Evolutionary conservation across 1,140 invertebrate genomes (phyloP).

Genomic region (Tetramorium parvispinum): DNA sequence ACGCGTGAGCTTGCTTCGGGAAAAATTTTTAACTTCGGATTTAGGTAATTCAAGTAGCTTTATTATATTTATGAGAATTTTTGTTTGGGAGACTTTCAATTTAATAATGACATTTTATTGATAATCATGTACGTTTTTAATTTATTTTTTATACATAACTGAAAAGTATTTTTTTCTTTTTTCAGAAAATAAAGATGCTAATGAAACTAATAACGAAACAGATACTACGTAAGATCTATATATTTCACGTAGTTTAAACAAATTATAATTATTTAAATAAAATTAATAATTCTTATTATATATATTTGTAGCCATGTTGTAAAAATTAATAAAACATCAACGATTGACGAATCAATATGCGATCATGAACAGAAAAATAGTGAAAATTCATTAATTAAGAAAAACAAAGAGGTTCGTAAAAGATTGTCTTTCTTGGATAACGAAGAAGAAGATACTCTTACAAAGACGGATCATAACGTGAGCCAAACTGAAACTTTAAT

Average conservation of each 20-base stretch:
- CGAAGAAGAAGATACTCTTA: conserved; percentile 8
- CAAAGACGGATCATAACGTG: neutral
- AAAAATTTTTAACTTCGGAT: conserved; percentile 35
- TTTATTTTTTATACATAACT: neutral
- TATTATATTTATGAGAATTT: conserved; percentile 10
- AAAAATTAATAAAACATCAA: conserved; percentile 19
- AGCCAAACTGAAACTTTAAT: neutral
- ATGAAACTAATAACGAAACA: neutral
- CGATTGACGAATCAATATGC: neutral
- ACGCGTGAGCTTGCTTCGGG: conserved; percentile 42
- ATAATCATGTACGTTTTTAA: neutral
- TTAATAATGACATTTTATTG: neutral
- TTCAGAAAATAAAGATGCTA: neutral
- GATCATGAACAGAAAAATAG: neutral
- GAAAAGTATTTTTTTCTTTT: neutral
- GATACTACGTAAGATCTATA: conserved; percentile 44
- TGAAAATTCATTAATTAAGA: conserved; percentile 7
- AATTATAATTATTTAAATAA: conserved; percentile 20
- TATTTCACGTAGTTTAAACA: conserved; percentile 5
- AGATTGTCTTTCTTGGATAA: conserved; percentile 51
- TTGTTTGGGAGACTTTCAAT: neutral
- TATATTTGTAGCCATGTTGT: conserved; percentile 16
- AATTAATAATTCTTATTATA: conserved; percentile 21
- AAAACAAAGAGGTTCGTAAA: conserved; percentile 57
- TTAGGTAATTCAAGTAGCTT: conserved; percentile 33